These are phyloP conservation scores for Gracilinanus agilis DNA, from an alignment of 2,113 vertebrate species.

Conservation along the genomic window DNA sequence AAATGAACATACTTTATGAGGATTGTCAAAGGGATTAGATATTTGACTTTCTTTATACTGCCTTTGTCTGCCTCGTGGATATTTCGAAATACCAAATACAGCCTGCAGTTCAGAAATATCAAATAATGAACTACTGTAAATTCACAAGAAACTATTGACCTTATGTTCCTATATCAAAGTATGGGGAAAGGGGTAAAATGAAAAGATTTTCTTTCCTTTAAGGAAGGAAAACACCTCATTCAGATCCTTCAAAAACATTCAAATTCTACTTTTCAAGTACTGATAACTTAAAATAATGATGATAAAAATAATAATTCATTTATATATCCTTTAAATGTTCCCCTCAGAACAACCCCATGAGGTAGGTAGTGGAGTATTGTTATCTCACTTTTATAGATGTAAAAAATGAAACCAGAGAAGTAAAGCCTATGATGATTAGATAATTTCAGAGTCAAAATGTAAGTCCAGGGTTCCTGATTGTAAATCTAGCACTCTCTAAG, in stretches of 20 bases:
- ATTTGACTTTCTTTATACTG: slow-evolving; percentile 54
- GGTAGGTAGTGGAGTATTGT: neutral
- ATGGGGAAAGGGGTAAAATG: neutral
- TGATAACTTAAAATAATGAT: neutral
- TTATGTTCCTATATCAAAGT: neutral
- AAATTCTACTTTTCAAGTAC: neutral
- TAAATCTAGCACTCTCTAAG: neutral
- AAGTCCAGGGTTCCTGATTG: neutral
- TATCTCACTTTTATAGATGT: neutral
- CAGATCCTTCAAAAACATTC: neutral
- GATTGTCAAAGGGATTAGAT: slow-evolving; percentile 72
- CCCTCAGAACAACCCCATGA: neutral
- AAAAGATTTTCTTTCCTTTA: neutral
- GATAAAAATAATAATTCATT: neutral
- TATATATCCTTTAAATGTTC: slow-evolving; percentile 15
- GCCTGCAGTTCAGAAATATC: slow-evolving; percentile 77
- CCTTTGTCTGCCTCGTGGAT: slow-evolving; percentile 49
- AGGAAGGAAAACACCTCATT: neutral
- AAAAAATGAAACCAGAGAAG: slow-evolving; percentile 10
- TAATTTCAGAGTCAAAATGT: slow-evolving; percentile 7
- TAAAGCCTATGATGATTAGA: neutral
- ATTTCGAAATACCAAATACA: slow-evolving; percentile 53
- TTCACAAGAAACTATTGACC: slow-evolving; percentile 75
- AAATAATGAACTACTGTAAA: slow-evolving; percentile 85
- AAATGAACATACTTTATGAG: slow-evolving; percentile 67